Evolutionary conservation across 2,113 vertebrate species (phyloP).

Genomic region (Hypocryptadius cinnamomeus): DNA sequence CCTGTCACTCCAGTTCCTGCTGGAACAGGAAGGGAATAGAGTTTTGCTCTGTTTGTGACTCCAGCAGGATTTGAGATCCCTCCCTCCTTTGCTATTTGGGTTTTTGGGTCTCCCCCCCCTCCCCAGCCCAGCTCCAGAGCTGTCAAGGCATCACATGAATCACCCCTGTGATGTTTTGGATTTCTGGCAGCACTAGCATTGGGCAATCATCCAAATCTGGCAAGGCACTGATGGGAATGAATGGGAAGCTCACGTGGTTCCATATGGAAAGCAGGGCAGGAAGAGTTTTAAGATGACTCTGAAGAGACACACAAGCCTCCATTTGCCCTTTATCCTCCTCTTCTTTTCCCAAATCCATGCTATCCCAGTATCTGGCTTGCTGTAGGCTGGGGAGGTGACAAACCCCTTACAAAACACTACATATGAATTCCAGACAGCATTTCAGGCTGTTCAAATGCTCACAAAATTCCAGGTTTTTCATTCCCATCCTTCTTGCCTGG

Average conservation of each 20-base stretch:
- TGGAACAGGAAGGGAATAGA: background rate
- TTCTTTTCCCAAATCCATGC: background rate
- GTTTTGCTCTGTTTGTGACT: background rate
- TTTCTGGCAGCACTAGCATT: background rate
- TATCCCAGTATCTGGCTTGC: rapidly evolving
- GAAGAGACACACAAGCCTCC: background rate
- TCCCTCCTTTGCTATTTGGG: background rate
- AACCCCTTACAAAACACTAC: background rate
- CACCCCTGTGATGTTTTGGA: background rate
- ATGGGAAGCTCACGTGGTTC: background rate
- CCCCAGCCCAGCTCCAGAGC: background rate
- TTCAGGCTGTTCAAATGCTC: background rate
- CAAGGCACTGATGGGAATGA: background rate
- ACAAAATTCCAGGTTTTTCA: background rate
- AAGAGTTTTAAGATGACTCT: background rate
- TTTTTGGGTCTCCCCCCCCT: background rate
- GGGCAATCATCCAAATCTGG: background rate
- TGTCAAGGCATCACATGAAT: slow-evolving; percentile 20
- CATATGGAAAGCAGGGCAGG: background rate
- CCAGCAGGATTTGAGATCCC: background rate
- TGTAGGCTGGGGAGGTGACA: background rate
- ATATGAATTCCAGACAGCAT: background rate
- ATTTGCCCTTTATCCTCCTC: background rate
- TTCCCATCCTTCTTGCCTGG: background rate
- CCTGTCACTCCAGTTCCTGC: background rate